phyloP scores from a whole-genome alignment of 2,888 invertebrate species.

The Nezara viridula region DNA sequence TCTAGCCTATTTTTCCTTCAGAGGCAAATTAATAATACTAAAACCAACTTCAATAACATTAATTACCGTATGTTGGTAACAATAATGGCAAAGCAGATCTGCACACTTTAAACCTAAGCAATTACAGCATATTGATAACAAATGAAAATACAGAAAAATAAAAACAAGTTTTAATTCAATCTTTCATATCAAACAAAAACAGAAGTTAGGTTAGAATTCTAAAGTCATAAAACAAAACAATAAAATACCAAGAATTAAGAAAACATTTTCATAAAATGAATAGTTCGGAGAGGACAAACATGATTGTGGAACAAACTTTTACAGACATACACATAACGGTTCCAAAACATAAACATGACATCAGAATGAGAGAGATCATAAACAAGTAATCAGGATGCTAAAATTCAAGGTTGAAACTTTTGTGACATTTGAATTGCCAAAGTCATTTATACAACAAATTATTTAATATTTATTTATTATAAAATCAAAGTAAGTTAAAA shows the following conservation, averaged over 20 bases:
- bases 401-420: not conserved
- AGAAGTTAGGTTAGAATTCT: not conserved
- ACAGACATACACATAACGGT: not conserved
- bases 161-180: not conserved
- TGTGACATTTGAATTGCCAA: not conserved
- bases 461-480: not conserved
- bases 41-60: too few relatives aligned
- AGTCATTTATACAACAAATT: not conserved
- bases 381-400: not conserved
- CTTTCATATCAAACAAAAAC: not conserved
- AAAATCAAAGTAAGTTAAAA: not conserved
- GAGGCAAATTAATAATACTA: too few relatives aligned
- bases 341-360: not conserved
- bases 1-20: too few relatives aligned
- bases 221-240: not conserved
- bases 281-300: not conserved
- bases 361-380: not conserved
- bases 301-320: not conserved
- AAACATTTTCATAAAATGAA: not conserved
- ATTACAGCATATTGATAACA: too few relatives aligned
- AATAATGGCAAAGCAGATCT: too few relatives aligned
- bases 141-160: not conserved
- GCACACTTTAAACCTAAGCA: too few relatives aligned
- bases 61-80: too few relatives aligned
- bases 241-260: not conserved